These are phyloP conservation scores for Sebastes cheni DNA, from an alignment of 2,797 vertebrate genomes.

Conservation along the genomic window DNA sequence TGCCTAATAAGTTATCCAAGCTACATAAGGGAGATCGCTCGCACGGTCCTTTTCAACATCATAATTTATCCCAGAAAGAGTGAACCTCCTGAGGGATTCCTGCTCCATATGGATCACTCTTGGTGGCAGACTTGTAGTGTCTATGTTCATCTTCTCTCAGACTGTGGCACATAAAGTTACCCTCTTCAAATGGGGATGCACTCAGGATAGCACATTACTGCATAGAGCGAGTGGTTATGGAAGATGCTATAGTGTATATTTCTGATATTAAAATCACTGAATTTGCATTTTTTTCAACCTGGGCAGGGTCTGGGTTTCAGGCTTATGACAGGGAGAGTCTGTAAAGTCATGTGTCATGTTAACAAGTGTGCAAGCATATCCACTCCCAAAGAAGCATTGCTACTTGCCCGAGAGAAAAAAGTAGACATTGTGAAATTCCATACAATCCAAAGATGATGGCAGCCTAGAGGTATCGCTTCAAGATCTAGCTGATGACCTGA, in stretches of 20 bases:
- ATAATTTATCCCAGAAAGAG: not conserved
- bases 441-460: not conserved
- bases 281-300: not conserved
- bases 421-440: not conserved
- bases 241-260: not conserved
- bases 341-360: not conserved
- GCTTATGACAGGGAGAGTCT: not conserved
- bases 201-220: too few relatives aligned
- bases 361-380: not conserved
- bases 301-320: not conserved
- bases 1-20: not conserved
- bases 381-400: not conserved
- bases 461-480: not conserved
- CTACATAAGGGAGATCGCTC: not conserved
- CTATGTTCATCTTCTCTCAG: not conserved
- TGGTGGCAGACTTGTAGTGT: not conserved
- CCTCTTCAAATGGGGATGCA: not conserved
- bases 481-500: not conserved
- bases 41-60: not conserved
- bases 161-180: not conserved
- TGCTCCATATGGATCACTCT: not conserved
- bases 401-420: not conserved
- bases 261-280: not conserved
- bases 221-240: not conserved
- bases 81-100: not conserved